Base-by-base conservation (phyloP, 2,113 vertebrate genomes). In the Thymallus thymallus region DNA sequence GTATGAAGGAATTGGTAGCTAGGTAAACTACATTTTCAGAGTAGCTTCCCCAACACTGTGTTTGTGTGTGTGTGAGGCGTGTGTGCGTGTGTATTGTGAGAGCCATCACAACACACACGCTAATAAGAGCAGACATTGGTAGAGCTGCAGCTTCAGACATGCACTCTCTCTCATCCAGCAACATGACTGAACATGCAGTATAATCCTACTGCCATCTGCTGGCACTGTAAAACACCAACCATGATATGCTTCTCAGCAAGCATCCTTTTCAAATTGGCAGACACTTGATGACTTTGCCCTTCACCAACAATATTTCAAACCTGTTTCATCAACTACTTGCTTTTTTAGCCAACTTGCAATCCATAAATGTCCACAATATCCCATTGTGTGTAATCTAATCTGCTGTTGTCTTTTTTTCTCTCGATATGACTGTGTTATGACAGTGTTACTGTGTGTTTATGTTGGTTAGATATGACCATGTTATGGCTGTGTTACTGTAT, bases 131-230 rank as follows among this genome's bases (percentile, higher is more conserved):
- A 69, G 46, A 23, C 45, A 13, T 30, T 32, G 63, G 58, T 56
- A 63, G 56, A 26, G 62, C 6, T 72, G 23, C 45, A 56, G 26
- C 23, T 22, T 6, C 16, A 58, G 18, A 66, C 29, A 5, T 13
- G 26, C 26, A 35, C 16, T 55, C 51, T 10, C 29, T n/a, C 13
- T 13, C 26, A 2, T 66, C 6, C 18, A 66, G 64, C 6, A 16
- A 32, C 30, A 6, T 3, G 29, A 64, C 64, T 32, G 64, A 32
- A n/a, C 3, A 41, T 56, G 63, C 68, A 61, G 73, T 46, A 72
- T 66, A 56, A 74, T 78, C 48, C 45, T 71, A 84, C 82, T 87
- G 87, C 82, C 88, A 87, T 73, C 89, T 88, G 55, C 65, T 82
- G 90, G 86, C 56, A 60, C 56, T 23, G 48, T 14, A 51, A 18